phyloP scores from a whole-genome alignment of 2,888 invertebrate species.

The Melanchra persicariae region DNA sequence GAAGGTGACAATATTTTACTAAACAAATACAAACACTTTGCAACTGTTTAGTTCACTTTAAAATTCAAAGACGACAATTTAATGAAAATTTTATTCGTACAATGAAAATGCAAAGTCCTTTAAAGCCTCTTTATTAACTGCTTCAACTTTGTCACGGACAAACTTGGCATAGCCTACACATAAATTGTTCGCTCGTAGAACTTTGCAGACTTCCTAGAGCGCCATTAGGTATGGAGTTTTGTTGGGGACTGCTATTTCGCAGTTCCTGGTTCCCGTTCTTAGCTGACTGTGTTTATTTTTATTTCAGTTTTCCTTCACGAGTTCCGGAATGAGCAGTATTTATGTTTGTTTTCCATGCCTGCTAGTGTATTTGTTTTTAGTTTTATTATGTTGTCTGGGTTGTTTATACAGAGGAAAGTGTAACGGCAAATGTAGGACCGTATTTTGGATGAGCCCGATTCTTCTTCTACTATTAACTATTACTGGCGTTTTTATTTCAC shows the following conservation, averaged over 20 bases:
- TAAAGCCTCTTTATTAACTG: conserved; percentile 48
- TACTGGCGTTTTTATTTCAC: neutral
- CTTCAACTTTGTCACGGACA: conserved; percentile 64
- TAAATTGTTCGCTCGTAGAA: conserved; percentile 74
- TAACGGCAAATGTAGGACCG: neutral
- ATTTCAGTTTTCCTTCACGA: conserved; percentile 31
- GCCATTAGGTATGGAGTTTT: conserved; percentile 68
- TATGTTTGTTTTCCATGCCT: conserved; percentile 10
- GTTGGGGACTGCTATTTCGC: conserved; percentile 59
- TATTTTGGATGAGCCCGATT: neutral
- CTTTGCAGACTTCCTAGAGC: conserved; percentile 76
- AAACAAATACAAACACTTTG: neutral
- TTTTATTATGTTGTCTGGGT: neutral
- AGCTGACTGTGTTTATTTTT: conserved; percentile 40
- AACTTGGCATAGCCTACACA: conserved; percentile 74
- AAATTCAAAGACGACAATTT: conserved; percentile 10
- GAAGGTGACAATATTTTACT: neutral
- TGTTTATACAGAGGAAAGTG: neutral
- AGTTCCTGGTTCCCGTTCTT: conserved; percentile 44
- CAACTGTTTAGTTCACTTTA: neutral
- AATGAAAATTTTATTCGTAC: conserved; percentile 31
- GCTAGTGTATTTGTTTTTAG: neutral
- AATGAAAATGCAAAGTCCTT: conserved; percentile 49
- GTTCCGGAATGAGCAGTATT: conserved; percentile 22
- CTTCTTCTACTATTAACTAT: neutral